phyloP scores from a whole-genome alignment of 2,797 vertebrate species.

The Sarcoramphus papa region DNA sequence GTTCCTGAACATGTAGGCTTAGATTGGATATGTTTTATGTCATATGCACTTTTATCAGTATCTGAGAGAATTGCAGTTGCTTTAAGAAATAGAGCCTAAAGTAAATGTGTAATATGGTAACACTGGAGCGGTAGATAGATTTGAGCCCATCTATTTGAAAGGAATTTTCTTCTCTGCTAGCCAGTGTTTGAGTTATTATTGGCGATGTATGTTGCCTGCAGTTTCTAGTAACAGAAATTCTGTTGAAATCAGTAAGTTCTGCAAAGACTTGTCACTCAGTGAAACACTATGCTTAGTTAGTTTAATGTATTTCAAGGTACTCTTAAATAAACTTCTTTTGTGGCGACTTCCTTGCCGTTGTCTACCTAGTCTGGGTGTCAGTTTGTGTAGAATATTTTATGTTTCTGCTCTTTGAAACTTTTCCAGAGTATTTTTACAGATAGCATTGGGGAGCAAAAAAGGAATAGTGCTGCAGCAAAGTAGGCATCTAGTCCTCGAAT shows the following conservation, averaged over 20 bases:
- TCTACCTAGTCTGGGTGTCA: background rate
- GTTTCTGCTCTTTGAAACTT: background rate
- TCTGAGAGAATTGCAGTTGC: background rate
- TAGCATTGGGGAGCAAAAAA: background rate
- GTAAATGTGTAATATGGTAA: background rate
- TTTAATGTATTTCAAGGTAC: background rate
- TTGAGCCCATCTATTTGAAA: background rate
- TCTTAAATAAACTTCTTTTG: background rate
- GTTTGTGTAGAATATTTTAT: background rate
- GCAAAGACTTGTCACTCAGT: background rate
- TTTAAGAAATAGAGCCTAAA: background rate
- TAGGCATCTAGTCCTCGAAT: background rate
- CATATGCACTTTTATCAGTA: background rate
- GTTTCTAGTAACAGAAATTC: background rate
- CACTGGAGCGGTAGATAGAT: rapidly evolving
- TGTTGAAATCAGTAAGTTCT: background rate
- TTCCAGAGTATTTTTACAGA: background rate
- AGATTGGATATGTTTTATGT: background rate
- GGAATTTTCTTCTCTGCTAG: background rate
- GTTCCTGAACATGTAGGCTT: background rate
- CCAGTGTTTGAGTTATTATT: background rate
- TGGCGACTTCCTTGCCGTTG: background rate
- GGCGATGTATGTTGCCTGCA: background rate
- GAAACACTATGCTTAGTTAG: background rate
- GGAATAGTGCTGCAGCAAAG: background rate